Evolutionary conservation across 2,797 vertebrate species (phyloP), one percentile per base, ranked within the genome.

Genomic region (Protosalanx chinensis): DNA sequence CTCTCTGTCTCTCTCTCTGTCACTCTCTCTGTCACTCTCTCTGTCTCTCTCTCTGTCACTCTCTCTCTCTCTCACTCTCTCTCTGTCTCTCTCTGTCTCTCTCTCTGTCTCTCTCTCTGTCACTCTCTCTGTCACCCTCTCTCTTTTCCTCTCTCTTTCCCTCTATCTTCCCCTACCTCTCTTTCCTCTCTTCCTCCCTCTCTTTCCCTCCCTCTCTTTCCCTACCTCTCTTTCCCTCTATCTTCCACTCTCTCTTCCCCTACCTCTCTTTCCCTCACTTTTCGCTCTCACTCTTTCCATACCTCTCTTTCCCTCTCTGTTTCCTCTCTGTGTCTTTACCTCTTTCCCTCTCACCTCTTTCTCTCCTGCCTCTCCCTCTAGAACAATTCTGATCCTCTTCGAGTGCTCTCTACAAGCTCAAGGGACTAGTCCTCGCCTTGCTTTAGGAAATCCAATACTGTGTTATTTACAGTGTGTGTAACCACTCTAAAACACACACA

Each of bases 381-480:
- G 74, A 59, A 68, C 87, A 80, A 74, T 76, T 41, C 16, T 27
- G 30, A 85, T 86, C 81, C 76, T 75, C 78, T 87, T 67, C 60
- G 84, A 88, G 87, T 88, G 87, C 84, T 88, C 82, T 82, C 83
- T 78, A 72, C 60, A 84, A 79, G 72, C 82, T 80, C 79, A 76
- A 65, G 35, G 13, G 37, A n/a, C 37, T 46, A 41, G 64, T 65
- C 37, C 12, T 15, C 12, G n/a, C 6, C 33, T 64, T 5, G 62
- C 62, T 64, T 41, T 64, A n/a, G 32, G 18, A 64, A 64, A 64
- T 20, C 15, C 63, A 64, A 41, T 35, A 65, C 41, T 41, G 20
- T 12, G 41, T 65, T 65, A 65, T 65, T 65, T 41, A 46, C 13
- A 41, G 37, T 41, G 37, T 41, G 37, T 41, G 37, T 41, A 7